Evolutionary conservation across 2,113 vertebrate species (phyloP).

Genomic region (Argyrosomus japonicus): DNA sequence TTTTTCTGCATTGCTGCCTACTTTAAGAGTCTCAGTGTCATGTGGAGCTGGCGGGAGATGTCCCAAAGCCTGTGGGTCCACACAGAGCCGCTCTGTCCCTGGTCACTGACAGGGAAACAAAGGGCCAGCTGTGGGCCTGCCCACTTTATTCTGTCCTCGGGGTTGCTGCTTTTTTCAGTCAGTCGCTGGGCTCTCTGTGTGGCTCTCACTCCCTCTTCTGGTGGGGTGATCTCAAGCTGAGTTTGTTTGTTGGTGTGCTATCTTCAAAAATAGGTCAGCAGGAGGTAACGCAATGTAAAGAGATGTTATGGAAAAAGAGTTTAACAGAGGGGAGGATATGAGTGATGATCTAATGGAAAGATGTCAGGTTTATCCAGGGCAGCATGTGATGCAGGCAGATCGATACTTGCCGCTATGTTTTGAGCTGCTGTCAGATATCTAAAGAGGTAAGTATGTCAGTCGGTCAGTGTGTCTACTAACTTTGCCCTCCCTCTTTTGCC

Average conservation of each 20-base stretch:
- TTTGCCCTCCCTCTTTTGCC: constrained; percentile 16
- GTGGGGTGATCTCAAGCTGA: constrained; percentile 45
- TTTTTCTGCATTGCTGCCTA: constrained; percentile 61
- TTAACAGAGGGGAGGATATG: background rate
- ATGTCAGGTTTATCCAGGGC: constrained; percentile 27
- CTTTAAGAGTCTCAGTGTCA: constrained; percentile 70
- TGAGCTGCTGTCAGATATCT: constrained; percentile 48
- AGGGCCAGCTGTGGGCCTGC: constrained; percentile 71
- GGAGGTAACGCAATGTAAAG: background rate
- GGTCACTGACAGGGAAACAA: constrained; percentile 78
- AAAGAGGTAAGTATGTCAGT: constrained; percentile 77
- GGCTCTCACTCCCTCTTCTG: constrained; percentile 79
- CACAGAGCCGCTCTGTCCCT: constrained; percentile 83
- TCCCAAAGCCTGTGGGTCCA: constrained; percentile 74
- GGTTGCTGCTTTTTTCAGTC: constrained; percentile 30
- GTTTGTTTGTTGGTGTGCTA: background rate
- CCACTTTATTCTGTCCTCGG: constrained; percentile 29
- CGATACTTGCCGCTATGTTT: constrained; percentile 44
- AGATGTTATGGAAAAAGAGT: constrained; percentile 6
- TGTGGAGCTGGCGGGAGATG: constrained; percentile 82
- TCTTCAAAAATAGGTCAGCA: constrained; percentile 10
- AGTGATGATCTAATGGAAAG: constrained; percentile 45
- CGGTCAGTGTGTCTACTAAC: constrained; percentile 72
- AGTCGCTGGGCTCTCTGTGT: constrained; percentile 12
- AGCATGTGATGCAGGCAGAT: constrained; percentile 46